Evolutionary conservation across 2,113 vertebrate species (phyloP).

Genomic region (Corapipo altera): DNA sequence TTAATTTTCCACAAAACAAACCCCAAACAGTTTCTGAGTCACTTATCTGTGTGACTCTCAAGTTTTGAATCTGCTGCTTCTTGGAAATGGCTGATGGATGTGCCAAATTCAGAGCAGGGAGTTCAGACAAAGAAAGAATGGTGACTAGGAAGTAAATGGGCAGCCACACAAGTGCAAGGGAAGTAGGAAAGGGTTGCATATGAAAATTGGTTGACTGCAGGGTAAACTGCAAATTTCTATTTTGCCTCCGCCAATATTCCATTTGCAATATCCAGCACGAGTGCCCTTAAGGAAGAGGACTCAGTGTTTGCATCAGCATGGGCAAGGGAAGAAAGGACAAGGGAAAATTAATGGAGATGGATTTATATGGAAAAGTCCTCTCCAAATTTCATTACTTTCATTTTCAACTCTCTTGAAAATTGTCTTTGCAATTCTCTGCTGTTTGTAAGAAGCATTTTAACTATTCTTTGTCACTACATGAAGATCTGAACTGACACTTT

Average conservation of each 20-base stretch:
- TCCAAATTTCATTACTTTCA: background rate
- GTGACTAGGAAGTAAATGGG: background rate
- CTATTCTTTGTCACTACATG: background rate
- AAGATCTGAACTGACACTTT: background rate
- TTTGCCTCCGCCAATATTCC: background rate
- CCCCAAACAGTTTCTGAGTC: background rate
- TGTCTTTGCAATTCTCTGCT: background rate
- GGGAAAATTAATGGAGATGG: background rate
- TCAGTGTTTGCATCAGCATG: background rate
- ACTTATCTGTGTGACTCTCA: background rate
- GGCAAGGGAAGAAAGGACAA: background rate
- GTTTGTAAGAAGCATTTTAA: background rate
- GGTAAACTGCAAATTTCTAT: background rate
- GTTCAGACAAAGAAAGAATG: background rate
- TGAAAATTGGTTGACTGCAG: background rate
- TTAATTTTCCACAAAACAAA: background rate
- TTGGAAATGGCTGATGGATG: background rate
- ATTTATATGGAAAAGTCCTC: background rate
- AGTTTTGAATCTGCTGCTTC: background rate
- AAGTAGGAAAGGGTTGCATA: background rate
- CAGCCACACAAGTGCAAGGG: background rate
- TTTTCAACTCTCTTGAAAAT: background rate
- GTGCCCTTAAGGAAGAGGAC: background rate
- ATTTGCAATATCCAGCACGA: background rate
- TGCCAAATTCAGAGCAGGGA: background rate